Base-by-base conservation (phyloP, 2,797 vertebrate species). In the Amblyraja radiata region DNA sequence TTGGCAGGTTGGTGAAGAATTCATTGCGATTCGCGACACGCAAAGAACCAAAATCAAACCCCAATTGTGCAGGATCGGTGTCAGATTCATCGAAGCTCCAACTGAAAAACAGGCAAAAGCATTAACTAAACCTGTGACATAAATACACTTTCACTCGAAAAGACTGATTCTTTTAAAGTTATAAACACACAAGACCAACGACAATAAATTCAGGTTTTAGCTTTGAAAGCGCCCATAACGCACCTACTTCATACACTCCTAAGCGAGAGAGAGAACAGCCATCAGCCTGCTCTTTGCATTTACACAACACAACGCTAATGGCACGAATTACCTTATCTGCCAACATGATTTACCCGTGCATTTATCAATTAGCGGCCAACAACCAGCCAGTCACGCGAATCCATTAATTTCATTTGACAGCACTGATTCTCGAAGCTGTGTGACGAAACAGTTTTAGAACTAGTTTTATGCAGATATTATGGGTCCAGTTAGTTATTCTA, bases 11-110 rank as follows among this genome's bases (percentile, higher is more conserved):
- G 90, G 71, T 92, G 90, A 92, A 92, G 90, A 54, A 68, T 88
- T 88, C 90, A 92, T 92, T 23, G 28, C 90, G 71, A 92, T 54
- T 92, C 36, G 90, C 58, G 73, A 92, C 90, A 76, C 74, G 68
- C 90, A 92, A 76, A 92, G 13, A 76, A 18, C 28, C 54, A 91
- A 92, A 54, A 28, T 74, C 25, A 74, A 74, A 92, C 76, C 54
- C 18, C 46, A 92, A 28, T 25, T 76, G 39, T 54, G 71, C 18
- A 54, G 36, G 39, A 92, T 54, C 71, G 13, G 90, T 74, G 73
- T 71, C 23, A 76, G 39, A 92, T 46, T 92, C 90, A 92, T 92
- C 68, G 71, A 71, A 74, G 71, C 90, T 54, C 71, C 73, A 74
- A 76, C 90, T 92, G 39, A 92, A 92, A 92, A 58, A 25, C 46